Base-by-base conservation (phyloP, 2,888 invertebrate genomes). In the Drosophila pseudotakahashii region DNA sequence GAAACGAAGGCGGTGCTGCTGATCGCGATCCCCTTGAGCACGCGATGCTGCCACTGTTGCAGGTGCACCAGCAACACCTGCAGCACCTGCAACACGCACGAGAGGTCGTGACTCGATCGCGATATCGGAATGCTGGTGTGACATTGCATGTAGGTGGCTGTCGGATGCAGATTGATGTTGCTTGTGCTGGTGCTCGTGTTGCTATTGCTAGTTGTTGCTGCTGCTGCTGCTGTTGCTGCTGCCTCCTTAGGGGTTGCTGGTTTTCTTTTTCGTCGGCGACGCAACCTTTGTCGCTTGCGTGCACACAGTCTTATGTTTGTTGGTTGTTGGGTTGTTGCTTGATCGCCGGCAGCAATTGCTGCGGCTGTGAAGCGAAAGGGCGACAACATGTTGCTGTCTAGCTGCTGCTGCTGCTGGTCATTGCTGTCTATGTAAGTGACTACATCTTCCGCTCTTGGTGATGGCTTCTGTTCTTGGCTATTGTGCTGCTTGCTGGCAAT, bases 261-360 rank as follows among this genome's bases (percentile, higher is more conserved):
- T 83, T 87, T 91, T 85, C 90, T 84, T 88, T 89, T 90, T 83
- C 88, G 89, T 55, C 89, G 90, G 73, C 90, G 79, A 69, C 90
- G 89, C 71, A 90, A 85, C 76, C 89, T 79, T 84, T 84, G 89
- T 78, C 89, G 81, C 78, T 90, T 90, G 76, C 87, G 83, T 83
- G 81, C 79, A 84, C 83, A 88, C 90, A 90, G 90, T 90, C 91
- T 90, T 91, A 89, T 85, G 71, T 79, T 90, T 86, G 76, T 77
- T 72, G 89, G 77, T 79, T 87, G 74, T 81, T 87, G 79, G 63
- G 76, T 78, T 82, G 80, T 61, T 76, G 78, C 76, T 34, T 34
- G 32, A 19, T 48, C 11, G 48, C 48, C 32, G 75, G 70, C 45
- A 72, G 77, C 64, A 68, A 66, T 59, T 77, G 53, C 55, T 73